These are phyloP conservation scores for Reinhardtius hippoglossoides DNA, from an alignment of 2,113 vertebrate species.

Conservation along the genomic window DNA sequence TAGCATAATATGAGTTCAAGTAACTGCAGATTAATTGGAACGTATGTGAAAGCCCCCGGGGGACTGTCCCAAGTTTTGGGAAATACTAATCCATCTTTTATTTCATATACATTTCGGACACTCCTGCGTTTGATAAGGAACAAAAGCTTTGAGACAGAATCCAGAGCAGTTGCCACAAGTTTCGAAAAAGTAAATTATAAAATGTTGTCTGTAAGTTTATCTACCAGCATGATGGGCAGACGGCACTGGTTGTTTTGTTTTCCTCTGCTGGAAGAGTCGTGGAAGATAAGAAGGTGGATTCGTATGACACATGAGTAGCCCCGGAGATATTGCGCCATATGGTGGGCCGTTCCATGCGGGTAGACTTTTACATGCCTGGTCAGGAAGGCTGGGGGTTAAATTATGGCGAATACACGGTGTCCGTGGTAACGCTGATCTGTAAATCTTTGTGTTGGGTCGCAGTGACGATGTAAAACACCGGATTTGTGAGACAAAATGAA, in stretches of 20 bases:
- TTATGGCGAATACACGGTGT: slow-evolving; percentile 47
- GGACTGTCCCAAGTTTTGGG: slow-evolving; percentile 89
- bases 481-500: neutral
- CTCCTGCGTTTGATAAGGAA: slow-evolving; percentile 3
- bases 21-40: slow-evolving; percentile 94
- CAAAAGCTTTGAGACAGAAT: neutral
- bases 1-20: slow-evolving; percentile 94
- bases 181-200: neutral
- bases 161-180: neutral
- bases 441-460: neutral
- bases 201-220: slow-evolving; percentile 10
- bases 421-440: slow-evolving; percentile 7
- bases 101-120: neutral
- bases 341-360: slow-evolving; percentile 74
- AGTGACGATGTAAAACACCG: neutral
- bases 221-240: slow-evolving; percentile 32
- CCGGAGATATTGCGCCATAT: slow-evolving; percentile 81
- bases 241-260: slow-evolving; percentile 41
- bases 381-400: slow-evolving; percentile 59
- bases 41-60: slow-evolving; percentile 89
- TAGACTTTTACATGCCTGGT: slow-evolving; percentile 63
- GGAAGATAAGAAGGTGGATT: slow-evolving; percentile 69
- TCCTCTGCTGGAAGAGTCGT: neutral
- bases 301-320: slow-evolving; percentile 69
- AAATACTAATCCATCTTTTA: slow-evolving; percentile 85